Conservation (phyloP, 1,140 invertebrate species). For the Hylyphantes graminicola region DNA sequence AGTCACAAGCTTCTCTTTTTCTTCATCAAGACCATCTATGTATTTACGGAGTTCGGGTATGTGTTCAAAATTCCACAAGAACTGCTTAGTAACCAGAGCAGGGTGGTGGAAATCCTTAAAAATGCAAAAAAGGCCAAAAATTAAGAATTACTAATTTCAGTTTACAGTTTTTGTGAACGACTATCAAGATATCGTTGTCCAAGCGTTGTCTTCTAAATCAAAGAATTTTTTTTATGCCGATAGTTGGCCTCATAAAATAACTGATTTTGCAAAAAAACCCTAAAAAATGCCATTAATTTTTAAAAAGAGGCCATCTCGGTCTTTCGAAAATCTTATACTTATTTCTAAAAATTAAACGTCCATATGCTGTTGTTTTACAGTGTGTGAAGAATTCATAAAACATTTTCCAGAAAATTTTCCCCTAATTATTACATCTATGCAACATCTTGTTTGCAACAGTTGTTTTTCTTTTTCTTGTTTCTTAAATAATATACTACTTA, state of each 20-base stretch:
- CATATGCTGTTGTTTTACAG: no score
- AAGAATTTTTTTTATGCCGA: not conserved
- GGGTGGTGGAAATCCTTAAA: slow-evolving; percentile 28
- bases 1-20: not conserved
- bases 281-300: not conserved
- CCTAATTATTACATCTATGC: no score
- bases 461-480: no score
- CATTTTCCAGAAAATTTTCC: no score
- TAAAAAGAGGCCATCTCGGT: no score
- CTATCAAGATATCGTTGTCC: not conserved
- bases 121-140: not conserved
- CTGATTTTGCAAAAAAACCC: not conserved
- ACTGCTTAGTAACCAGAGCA: not conserved
- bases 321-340: no score
- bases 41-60: slow-evolving; percentile 15
- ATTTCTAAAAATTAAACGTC: no score
- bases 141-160: not conserved
- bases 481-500: no score
- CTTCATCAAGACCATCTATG: slow-evolving; percentile 16
- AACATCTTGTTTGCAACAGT: no score
- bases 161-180: not conserved
- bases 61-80: slow-evolving; percentile 42
- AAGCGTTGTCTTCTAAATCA: not conserved
- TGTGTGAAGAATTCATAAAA: no score
- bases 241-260: not conserved